Evolutionary conservation across 2,113 vertebrate species (phyloP).

Genomic region (Trachemys scripta): DNA sequence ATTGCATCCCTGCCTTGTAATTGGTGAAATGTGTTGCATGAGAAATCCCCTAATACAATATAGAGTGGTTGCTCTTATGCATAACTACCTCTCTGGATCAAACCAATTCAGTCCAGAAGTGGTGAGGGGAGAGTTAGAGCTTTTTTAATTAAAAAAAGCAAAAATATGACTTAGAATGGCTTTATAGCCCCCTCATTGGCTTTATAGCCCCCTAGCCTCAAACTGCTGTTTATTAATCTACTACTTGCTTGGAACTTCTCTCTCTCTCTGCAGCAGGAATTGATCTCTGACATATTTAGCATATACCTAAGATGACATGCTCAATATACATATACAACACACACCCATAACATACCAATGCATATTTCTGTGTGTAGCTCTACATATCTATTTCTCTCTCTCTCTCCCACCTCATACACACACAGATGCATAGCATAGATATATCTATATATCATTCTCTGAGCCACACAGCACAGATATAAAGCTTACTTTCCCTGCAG

Average conservation of each 20-base stretch:
- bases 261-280: not conserved
- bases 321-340: not conserved
- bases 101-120: slow-evolving; percentile 75
- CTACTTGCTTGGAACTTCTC: not conserved
- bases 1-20: slow-evolving; percentile 85
- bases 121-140: slow-evolving; percentile 74
- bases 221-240: slow-evolving; percentile 33
- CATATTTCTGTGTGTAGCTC: not conserved
- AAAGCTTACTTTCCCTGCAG: not conserved
- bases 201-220: slow-evolving; percentile 45
- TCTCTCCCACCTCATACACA: too few species aligned
- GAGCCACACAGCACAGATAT: too few species aligned
- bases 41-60: slow-evolving; percentile 84
- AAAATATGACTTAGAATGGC: slow-evolving; percentile 66
- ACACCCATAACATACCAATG: not conserved
- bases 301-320: not conserved
- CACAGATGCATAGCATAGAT: not conserved
- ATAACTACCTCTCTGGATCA: slow-evolving; percentile 80
- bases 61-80: slow-evolving; percentile 80
- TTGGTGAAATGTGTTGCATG: slow-evolving; percentile 83
- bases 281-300: not conserved
- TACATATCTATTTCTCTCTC: not conserved
- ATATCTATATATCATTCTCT: not conserved
- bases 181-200: slow-evolving; percentile 51
- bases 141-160: slow-evolving; percentile 72